A percentile compares a stretch with the other conserved stretches of the same genome.
Evolutionary conservation across 2,888 invertebrate genomes (phyloP).

Genomic region (Pseudoips prasinana): DNA sequence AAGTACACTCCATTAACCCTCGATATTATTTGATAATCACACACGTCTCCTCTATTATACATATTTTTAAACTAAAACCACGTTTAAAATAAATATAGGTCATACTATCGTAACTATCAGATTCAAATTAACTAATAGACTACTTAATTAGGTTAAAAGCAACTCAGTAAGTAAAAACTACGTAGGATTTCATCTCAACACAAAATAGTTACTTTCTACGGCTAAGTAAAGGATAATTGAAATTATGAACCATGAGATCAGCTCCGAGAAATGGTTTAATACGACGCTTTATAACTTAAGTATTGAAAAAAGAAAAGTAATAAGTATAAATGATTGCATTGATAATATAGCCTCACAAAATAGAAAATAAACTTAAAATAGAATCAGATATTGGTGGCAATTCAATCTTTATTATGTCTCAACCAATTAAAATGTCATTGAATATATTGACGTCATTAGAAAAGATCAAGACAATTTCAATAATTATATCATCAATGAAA

Average conservation of each 20-base stretch:
- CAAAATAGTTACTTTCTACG: constrained; percentile 16
- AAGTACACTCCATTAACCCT: constrained; percentile 48
- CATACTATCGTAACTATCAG: constrained; percentile 25
- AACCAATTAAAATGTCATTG: too few relatives aligned
- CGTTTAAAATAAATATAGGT: constrained; percentile 37
- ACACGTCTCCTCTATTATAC: constrained; percentile 17
- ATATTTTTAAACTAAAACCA: constrained; percentile 30
- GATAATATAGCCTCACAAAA: constrained; percentile 42
- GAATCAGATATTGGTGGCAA: constrained; percentile 35
- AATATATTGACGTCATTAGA: too few relatives aligned
- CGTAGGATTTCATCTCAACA: constrained; percentile 22
- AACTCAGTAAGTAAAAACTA: constrained; percentile 23
- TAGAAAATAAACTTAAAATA: constrained; percentile 33
- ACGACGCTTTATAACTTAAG: constrained; percentile 17
- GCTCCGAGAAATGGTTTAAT: constrained; percentile 22
- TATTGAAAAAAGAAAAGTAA: constrained; percentile 18
- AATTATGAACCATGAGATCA: constrained; percentile 35
- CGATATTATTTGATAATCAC: constrained; percentile 18
- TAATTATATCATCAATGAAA: too few relatives aligned
- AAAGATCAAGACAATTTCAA: too few relatives aligned
- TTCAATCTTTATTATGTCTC: too few relatives aligned
- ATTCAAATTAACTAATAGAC: constrained; percentile 33
- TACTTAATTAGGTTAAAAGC: constrained; percentile 38
- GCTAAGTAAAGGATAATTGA: constrained; percentile 26
- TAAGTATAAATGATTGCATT: constrained; percentile 28